phyloP scores from a whole-genome alignment of 2,113 vertebrate species.

The Dolichallabes microphthalmus region DNA sequence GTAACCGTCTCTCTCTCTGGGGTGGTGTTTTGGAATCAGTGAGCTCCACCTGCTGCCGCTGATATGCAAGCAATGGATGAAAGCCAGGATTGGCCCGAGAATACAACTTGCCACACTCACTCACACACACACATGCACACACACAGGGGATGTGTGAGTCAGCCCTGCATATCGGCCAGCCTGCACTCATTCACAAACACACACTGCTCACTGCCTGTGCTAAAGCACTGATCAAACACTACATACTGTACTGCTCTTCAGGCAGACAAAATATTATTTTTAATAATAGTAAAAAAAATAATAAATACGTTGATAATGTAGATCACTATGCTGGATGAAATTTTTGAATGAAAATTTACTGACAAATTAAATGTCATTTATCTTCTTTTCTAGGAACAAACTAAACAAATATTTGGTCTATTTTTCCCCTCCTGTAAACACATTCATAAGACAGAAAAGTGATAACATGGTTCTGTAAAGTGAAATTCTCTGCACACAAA shows the following conservation, averaged over 20 bases:
- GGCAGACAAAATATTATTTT: not conserved
- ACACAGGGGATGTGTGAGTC: constrained; percentile 32
- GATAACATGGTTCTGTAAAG: not conserved
- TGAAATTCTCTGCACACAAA: not conserved
- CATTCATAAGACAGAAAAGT: not conserved
- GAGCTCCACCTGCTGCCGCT: constrained; percentile 70
- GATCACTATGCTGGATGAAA: not conserved
- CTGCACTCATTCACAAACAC: constrained; percentile 50
- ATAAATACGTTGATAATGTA: not conserved
- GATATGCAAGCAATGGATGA: constrained; percentile 70
- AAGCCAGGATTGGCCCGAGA: constrained; percentile 67
- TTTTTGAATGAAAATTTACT: not conserved
- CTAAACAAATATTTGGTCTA: too few species aligned
- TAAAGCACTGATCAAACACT: constrained; percentile 29
- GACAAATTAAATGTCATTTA: not conserved
- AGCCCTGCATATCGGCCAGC: constrained; percentile 36
- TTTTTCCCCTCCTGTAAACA: not conserved
- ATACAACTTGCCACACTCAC: constrained; percentile 25
- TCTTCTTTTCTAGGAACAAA: not conserved
- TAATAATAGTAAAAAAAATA: not conserved
- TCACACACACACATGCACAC: constrained; percentile 10
- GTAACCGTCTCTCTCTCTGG: constrained; percentile 10
- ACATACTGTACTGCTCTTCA: constrained; percentile 8
- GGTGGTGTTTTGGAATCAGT: constrained; percentile 50
- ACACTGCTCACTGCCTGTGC: constrained; percentile 23